phyloP scores from a whole-genome alignment of 1,140 invertebrate genomes.

The Planococcus citri region DNA sequence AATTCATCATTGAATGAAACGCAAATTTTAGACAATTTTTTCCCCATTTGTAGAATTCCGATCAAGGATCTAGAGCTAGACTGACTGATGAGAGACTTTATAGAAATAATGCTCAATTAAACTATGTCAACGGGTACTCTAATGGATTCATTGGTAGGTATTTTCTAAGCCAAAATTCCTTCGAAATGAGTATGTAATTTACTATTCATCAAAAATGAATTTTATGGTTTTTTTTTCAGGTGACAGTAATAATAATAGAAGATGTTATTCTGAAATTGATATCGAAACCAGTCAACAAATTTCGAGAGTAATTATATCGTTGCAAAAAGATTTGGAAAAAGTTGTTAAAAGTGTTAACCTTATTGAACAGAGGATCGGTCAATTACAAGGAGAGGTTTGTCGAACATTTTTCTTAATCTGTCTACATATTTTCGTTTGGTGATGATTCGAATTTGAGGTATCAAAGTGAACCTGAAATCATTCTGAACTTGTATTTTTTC shows the following conservation, averaged over 20 bases:
- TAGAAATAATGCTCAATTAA: not conserved
- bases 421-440: too few species aligned
- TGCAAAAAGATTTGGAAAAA: constrained; percentile 2
- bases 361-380: not conserved
- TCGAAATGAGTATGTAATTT: not conserved
- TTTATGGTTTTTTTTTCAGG: not conserved
- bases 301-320: not conserved
- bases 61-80: not conserved
- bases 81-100: not conserved
- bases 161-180: not conserved
- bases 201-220: too few species aligned
- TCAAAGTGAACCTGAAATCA: too few species aligned
- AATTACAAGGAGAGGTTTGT: not conserved
- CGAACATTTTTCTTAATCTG: too few species aligned
- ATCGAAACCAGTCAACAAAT: not conserved
- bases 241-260: not conserved
- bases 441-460: too few species aligned
- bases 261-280: not conserved
- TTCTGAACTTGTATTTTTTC: too few species aligned
- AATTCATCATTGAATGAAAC: not conserved
- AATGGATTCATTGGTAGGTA: not conserved
- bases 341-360: not conserved
- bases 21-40: too few species aligned
- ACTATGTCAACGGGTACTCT: not conserved
- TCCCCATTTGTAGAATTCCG: not conserved